These are phyloP conservation scores for Charina bottae DNA, from an alignment of 2,113 vertebrate genomes.

Conservation along the genomic window DNA sequence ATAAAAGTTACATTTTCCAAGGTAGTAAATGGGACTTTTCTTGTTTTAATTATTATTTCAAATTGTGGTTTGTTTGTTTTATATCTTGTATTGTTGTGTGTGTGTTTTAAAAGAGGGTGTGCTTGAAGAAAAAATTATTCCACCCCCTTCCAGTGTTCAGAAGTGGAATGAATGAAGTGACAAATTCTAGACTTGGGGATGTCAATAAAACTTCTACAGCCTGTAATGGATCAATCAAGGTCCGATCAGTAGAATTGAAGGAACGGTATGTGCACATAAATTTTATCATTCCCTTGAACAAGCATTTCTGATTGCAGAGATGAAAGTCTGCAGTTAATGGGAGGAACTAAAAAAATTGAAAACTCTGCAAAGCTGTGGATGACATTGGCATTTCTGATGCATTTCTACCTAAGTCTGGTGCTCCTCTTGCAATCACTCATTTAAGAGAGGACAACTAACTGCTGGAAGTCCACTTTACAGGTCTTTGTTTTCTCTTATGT, in stretches of 20 bases:
- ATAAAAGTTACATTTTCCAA: not conserved
- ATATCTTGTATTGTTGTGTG: not conserved
- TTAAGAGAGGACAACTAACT: not conserved
- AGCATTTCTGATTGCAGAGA: constrained; percentile 15
- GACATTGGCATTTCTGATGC: not conserved
- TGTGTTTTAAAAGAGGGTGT: not conserved
- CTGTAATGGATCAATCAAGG: constrained; percentile 1
- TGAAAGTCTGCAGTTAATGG: constrained; percentile 7
- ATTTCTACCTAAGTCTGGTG: constrained; percentile 2
- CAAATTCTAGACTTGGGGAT: not conserved
- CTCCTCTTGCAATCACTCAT: not conserved
- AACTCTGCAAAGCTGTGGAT: not conserved
- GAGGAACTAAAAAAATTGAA: not conserved
- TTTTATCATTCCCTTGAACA: constrained; percentile 9
- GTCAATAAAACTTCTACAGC: not conserved
- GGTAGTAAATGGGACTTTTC: not conserved
- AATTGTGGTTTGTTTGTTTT: not conserved
- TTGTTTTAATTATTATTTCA: not conserved
- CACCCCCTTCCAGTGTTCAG: not conserved
- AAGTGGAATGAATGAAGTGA: not conserved
- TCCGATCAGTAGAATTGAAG: not conserved
- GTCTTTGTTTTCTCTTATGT: not conserved
- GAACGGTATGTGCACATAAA: constrained; percentile 4
- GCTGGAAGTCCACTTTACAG: not conserved
- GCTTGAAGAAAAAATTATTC: not conserved